Evolutionary conservation across 2,797 vertebrate genomes (phyloP).

Genomic region (Hypotaenidia okinawae): DNA sequence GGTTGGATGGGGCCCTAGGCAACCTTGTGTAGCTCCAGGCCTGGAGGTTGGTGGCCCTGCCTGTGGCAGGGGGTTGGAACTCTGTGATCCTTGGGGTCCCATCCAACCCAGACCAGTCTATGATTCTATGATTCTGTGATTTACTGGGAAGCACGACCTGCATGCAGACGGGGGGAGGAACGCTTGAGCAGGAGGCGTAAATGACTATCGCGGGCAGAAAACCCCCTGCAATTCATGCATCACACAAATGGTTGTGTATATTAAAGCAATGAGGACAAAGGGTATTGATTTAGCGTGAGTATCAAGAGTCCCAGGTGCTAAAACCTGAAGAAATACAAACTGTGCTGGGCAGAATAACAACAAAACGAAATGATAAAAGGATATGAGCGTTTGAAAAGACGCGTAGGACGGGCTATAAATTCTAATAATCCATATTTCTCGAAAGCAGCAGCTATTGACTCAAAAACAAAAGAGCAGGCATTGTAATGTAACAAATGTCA

Average conservation of each 20-base stretch:
- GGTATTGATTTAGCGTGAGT: slow-evolving; percentile 73
- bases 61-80: too few species aligned
- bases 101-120: too few species aligned
- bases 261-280: slow-evolving; percentile 74
- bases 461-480: slow-evolving; percentile 74
- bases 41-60: too few species aligned
- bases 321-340: slow-evolving; percentile 72
- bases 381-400: slow-evolving; percentile 74
- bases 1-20: too few species aligned
- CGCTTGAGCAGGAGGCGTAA: slow-evolving; percentile 46
- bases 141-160: slow-evolving; percentile 1
- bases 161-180: not conserved
- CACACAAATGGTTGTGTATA: slow-evolving; percentile 72
- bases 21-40: too few species aligned
- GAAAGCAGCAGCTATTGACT: slow-evolving; percentile 76
- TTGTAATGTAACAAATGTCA: slow-evolving; percentile 76
- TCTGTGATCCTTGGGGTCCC: too few species aligned
- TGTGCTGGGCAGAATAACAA: slow-evolving; percentile 66
- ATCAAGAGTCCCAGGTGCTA: slow-evolving; percentile 72
- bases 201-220: slow-evolving; percentile 56
- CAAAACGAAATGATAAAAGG: slow-evolving; percentile 74
- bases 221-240: slow-evolving; percentile 70
- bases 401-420: slow-evolving; percentile 68
- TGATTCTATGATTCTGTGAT: not conserved
- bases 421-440: slow-evolving; percentile 79